These are phyloP conservation scores for Nomia melanderi DNA, from an alignment of 1,140 invertebrate species.

Conservation along the genomic window DNA sequence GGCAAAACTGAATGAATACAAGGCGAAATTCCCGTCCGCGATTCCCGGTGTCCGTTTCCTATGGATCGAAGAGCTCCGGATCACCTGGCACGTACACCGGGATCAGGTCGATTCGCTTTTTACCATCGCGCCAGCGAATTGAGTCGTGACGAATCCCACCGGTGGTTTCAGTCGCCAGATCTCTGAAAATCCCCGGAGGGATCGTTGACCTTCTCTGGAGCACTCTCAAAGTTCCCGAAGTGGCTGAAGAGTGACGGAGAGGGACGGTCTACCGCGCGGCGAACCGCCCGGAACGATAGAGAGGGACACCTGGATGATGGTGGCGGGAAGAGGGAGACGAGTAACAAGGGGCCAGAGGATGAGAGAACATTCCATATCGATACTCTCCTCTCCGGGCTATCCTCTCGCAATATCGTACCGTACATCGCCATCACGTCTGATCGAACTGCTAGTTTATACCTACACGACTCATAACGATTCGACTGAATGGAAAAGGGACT, in stretches of 20 bases:
- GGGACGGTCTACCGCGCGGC: slow-evolving; percentile 7
- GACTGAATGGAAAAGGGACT: slow-evolving; percentile 40
- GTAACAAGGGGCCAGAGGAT: slow-evolving; percentile 39
- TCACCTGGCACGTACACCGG: slow-evolving; percentile 35
- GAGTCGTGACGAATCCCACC: slow-evolving; percentile 67
- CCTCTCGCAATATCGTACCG: slow-evolving; percentile 69
- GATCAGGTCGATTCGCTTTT: slow-evolving; percentile 54
- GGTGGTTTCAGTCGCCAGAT: slow-evolving; percentile 66
- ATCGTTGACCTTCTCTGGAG: slow-evolving; percentile 67
- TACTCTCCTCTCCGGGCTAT: slow-evolving; percentile 64
- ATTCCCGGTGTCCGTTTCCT: slow-evolving; percentile 29
- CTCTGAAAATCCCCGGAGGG: slow-evolving; percentile 68
- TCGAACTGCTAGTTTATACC: slow-evolving; percentile 70
- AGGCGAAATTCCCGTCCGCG: not conserved
- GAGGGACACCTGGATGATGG: not conserved
- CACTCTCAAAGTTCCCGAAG: slow-evolving; percentile 63
- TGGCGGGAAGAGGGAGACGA: not conserved
- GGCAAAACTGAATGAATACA: not conserved
- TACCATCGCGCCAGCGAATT: slow-evolving; percentile 60
- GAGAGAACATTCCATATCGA: slow-evolving; percentile 68
- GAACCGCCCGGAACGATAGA: not conserved
- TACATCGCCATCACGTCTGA: slow-evolving; percentile 67
- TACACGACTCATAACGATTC: slow-evolving; percentile 67
- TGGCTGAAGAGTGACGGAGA: slow-evolving; percentile 53
- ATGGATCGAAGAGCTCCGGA: slow-evolving; percentile 17